Percentiles rank a stretch among this genome's conserved stretches.
Evolutionary conservation across 2,888 invertebrate genomes (phyloP).

Genomic region (Eupithecia abbreviata): DNA sequence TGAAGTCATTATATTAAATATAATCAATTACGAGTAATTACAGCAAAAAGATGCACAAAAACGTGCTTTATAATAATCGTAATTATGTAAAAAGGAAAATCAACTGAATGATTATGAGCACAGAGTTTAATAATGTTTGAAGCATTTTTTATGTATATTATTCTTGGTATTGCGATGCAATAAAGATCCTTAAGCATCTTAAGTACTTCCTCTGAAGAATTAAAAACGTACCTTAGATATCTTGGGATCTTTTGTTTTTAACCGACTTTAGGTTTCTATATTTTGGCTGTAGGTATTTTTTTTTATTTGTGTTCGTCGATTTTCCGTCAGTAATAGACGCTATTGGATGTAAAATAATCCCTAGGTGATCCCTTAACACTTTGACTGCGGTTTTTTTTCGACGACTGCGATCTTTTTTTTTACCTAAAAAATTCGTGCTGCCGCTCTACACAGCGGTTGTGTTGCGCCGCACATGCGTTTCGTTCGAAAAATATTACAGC

Average conservation of each 20-base stretch:
- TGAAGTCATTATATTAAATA: slow-evolving; percentile 31
- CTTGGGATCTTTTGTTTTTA: neutral
- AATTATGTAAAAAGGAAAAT: slow-evolving; percentile 1
- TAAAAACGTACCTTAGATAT: neutral
- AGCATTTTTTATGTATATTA: neutral
- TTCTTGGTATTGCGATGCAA: slow-evolving; percentile 3
- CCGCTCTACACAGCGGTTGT: no score
- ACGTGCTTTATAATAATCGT: slow-evolving; percentile 10
- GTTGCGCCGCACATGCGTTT: no score
- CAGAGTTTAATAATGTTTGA: neutral
- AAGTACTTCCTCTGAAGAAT: neutral
- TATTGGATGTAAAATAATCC: no score
- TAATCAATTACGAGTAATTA: slow-evolving; percentile 24
- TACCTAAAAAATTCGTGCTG: no score
- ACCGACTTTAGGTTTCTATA: no score
- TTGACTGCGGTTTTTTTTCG: no score
- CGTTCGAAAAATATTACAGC: no score
- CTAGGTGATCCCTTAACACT: no score
- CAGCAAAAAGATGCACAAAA: slow-evolving; percentile 24
- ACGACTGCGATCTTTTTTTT: no score
- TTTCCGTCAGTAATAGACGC: no score
- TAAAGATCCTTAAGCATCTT: neutral
- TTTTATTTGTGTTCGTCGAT: no score
- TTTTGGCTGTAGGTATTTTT: no score
- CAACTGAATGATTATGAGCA: neutral